These are phyloP conservation scores for Camptogramma bilineatum DNA, from an alignment of 2,888 invertebrate genomes.

Conservation along the genomic window DNA sequence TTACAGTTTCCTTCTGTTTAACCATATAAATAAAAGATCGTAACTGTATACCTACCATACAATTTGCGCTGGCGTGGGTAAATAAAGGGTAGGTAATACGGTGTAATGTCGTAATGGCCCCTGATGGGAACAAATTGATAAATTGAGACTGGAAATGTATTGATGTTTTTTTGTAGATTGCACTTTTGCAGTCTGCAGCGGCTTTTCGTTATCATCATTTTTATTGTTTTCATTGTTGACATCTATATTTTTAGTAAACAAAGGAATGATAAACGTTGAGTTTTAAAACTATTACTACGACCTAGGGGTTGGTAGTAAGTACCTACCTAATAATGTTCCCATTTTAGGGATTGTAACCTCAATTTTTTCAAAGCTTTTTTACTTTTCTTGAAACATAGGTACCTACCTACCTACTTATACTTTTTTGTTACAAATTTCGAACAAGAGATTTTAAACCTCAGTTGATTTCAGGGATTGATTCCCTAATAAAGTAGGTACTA, in stretches of 20 bases:
- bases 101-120: slow-evolving; percentile 22
- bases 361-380: too few relatives aligned
- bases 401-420: too few relatives aligned
- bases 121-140: slow-evolving; percentile 32
- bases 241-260: neutral
- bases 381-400: too few relatives aligned
- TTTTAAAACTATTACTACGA: too few relatives aligned
- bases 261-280: too few relatives aligned
- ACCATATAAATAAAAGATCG: neutral
- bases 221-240: neutral
- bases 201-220: neutral
- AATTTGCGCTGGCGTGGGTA: slow-evolving; percentile 28
- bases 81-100: slow-evolving; percentile 15
- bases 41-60: slow-evolving; percentile 10
- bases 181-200: neutral
- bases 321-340: too few relatives aligned
- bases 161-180: slow-evolving; percentile 5
- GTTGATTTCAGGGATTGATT: too few relatives aligned
- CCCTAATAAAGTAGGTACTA: too few relatives aligned
- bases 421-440: too few relatives aligned
- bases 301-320: too few relatives aligned
- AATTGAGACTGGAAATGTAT: slow-evolving; percentile 20
- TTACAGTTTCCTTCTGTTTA: neutral
- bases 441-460: too few relatives aligned
- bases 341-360: too few relatives aligned